Base-by-base conservation (phyloP, 2,888 invertebrate genomes). In the Liodrosophila aerea region DNA sequence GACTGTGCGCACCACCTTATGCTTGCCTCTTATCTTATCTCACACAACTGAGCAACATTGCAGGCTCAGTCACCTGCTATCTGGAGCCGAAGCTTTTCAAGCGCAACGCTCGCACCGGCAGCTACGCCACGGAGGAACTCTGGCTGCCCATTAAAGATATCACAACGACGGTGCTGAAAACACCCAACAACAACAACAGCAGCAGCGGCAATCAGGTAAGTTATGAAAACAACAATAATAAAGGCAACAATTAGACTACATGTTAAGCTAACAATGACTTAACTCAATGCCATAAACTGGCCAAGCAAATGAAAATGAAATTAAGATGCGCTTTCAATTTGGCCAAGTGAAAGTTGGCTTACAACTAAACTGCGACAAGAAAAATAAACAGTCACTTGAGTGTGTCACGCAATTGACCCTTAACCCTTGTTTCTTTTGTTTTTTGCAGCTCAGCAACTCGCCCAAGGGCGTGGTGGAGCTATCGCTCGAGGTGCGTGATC, bases 41-140 rank as follows among this genome's bases (percentile, higher is more conserved):
- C 22, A 2, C 22, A 5, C 29, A 47, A 13, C 15, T 36, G 30
- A 15, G 11, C 15, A 9, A 33, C 15, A 22, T 5, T 22, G 2
- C 27, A 89, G 90, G 90, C 12, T 88, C 90, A n/a, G 90, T 90
- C 2, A 90, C 90, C n/a, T 90, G 89, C 57, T 90, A 89, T 60
- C 78, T 90, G 51, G 89, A 90, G 62, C 87, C 89, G 31, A 90
- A 90, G 72, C 67, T 89, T 9, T 90, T 90, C 46, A 87, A 87
- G 47, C 88, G 88, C 34, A 89, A 88, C 62, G 12, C 83, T 2
- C 76, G 85, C 37, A 86, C 68, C 36, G 89, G 89, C 8, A 69
- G 80, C 9, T 90, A 84, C 67, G 50, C 84, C 30, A 89, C 89
- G 2, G 89, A 89, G 41, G 90, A 90, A 67, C 73, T 90, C 7